phyloP scores from a whole-genome alignment of 2,113 vertebrate species.

The Ictidomys tridecemlineatus region DNA sequence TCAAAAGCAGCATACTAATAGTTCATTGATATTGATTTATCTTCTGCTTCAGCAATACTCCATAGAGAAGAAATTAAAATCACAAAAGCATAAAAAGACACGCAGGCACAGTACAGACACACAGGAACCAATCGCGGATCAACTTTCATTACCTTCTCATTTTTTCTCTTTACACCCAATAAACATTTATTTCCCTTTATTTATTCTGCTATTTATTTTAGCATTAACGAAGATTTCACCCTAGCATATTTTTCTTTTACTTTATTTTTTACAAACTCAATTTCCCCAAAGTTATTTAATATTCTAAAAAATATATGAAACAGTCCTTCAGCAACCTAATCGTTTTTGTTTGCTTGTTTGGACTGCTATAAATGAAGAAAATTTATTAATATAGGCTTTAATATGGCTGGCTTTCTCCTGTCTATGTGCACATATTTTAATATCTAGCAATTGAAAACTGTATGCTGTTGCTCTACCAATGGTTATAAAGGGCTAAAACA shows the following conservation, averaged over 20 bases:
- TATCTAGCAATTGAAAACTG: neutral
- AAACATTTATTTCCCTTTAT: constrained; percentile 57
- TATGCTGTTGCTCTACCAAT: neutral
- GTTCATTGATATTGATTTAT: constrained; percentile 68
- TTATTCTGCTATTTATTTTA: constrained; percentile 72
- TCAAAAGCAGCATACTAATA: constrained; percentile 65
- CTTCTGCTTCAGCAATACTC: constrained; percentile 67
- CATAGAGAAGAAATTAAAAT: constrained; percentile 78
- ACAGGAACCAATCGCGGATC: constrained; percentile 60
- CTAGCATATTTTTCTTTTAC: constrained; percentile 46
- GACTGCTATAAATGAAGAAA: neutral
- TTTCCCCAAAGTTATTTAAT: constrained; percentile 55
- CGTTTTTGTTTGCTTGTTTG: neutral
- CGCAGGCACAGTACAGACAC: constrained; percentile 55
- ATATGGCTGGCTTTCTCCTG: neutral
- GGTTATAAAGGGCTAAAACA: neutral
- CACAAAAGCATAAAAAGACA: constrained; percentile 69
- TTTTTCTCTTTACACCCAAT: constrained; percentile 79
- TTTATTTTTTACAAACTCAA: constrained; percentile 55
- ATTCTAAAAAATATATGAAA: constrained; percentile 8
- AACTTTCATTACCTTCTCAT: constrained; percentile 69
- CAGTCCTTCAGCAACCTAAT: neutral
- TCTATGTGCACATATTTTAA: too few relatives aligned
- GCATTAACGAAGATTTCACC: constrained; percentile 63
- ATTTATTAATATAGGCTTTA: neutral